Percentiles rank a stretch among this genome's conserved stretches.
These are phyloP conservation scores for Lycaon pictus DNA, from an alignment of 2,113 vertebrate species.

Conservation along the genomic window DNA sequence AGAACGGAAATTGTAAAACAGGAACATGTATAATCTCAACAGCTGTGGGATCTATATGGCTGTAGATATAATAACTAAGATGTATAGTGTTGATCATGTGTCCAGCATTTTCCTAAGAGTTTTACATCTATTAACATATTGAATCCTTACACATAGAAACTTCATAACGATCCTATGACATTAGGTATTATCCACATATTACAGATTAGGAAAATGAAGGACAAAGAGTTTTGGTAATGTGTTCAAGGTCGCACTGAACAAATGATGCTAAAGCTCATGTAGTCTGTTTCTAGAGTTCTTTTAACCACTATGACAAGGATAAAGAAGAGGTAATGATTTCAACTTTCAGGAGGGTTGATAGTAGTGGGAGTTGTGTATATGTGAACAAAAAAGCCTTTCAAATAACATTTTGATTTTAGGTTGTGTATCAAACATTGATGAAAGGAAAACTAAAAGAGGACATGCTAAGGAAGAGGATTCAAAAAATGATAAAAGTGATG, in stretches of 20 bases:
- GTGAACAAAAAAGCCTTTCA: not conserved
- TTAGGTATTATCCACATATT: not conserved
- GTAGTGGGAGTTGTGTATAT: not conserved
- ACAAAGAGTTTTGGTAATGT: not conserved
- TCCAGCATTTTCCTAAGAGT: not conserved
- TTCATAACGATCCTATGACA: not conserved
- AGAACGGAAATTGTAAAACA: not conserved
- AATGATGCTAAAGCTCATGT: not conserved
- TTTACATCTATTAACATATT: not conserved
- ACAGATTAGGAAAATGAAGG: not conserved
- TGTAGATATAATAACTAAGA: not conserved
- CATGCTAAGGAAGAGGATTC: not conserved
- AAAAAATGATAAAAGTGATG: not conserved
- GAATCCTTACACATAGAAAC: not conserved
- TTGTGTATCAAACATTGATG: not conserved
- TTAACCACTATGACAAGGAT: not conserved
- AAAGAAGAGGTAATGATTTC: conserved; percentile 1
- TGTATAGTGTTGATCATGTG: not conserved
- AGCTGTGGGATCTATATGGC: not conserved
- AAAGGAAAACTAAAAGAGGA: not conserved
- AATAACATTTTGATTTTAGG: conserved; percentile 13
- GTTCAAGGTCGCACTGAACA: not conserved
- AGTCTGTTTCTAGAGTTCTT: conserved; percentile 19
- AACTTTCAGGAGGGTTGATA: not conserved
- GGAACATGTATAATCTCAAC: not conserved